These are phyloP conservation scores for Enteromius argenteus DNA, from an alignment of 2,797 vertebrate species.

Conservation along the genomic window DNA sequence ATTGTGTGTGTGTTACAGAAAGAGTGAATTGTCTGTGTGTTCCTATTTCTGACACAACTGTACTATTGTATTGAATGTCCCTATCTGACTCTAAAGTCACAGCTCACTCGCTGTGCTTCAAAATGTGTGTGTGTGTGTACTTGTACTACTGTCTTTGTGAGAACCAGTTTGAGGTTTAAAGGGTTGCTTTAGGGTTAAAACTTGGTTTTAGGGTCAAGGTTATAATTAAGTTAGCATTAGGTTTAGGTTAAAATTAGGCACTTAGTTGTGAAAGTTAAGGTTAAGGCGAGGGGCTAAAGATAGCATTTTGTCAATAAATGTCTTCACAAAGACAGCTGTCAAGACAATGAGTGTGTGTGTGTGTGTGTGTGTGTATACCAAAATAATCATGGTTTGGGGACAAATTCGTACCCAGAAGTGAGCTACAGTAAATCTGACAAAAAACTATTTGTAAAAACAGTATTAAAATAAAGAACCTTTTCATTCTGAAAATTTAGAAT, in stretches of 20 bases:
- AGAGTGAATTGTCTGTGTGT: conserved; percentile 72
- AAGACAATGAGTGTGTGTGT: not conserved
- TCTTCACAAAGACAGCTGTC: not conserved
- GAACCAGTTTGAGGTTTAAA: not conserved
- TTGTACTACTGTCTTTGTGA: not conserved
- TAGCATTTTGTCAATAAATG: not conserved
- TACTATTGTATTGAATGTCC: conserved; percentile 78
- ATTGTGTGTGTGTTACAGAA: conserved; percentile 39
- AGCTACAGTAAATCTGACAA: not conserved
- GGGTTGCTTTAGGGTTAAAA: not conserved
- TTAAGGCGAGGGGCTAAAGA: not conserved
- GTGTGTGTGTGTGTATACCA: not conserved
- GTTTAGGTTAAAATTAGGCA: not conserved
- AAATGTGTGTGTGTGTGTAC: not conserved
- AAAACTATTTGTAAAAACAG: not conserved
- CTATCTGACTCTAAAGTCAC: conserved; percentile 59
- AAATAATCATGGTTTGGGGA: too few species aligned
- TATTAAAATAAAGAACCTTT: not conserved
- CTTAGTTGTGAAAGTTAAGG: not conserved
- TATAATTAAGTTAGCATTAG: not conserved
- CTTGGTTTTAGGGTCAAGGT: not conserved
- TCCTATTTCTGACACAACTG: conserved; percentile 82
- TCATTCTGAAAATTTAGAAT: not conserved
- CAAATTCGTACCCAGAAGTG: too few species aligned
- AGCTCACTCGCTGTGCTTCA: conserved; percentile 8